Base-by-base conservation (phyloP, 2,888 invertebrate genomes). In the Gibbula magus region DNA sequence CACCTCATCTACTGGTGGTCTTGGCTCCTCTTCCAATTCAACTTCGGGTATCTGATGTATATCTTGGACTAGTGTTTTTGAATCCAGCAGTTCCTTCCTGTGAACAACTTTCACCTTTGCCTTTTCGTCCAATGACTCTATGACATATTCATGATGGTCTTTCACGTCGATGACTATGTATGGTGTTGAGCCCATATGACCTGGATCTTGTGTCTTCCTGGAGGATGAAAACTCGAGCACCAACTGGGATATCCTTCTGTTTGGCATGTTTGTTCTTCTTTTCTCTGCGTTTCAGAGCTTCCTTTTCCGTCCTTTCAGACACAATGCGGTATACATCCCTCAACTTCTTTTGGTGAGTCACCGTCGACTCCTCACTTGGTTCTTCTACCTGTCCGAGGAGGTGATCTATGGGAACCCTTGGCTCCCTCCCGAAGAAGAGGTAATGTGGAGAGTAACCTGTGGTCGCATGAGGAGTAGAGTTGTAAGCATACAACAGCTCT, bases 321-420 rank as follows among this genome's bases (percentile, higher is more conserved):
- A n/a, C n/a, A n/a, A n/a, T n/a, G n/a, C n/a, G n/a, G n/a, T n/a
- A n/a, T n/a, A n/a, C n/a, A n/a, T n/a, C n/a, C n/a, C n/a, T n/a
- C n/a, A n/a, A n/a, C n/a, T n/a, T n/a, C n/a, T 35, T 74, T 39
- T 32, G 73, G 20, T 73, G 73, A n/a, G 32, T 39, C n/a, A 4
- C 73, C 10, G 39, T n/a, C 73, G 35, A 73, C 20, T 73, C 73
- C 67, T 67, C 67, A n/a, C n/a, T n/a, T 25, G 16, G 20, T 67
- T 67, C 67, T n/a, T 67, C 67, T 16, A 25, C 32, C 20, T 25
- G 5, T 7, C 75, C 79, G 16, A 79, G 22, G 16, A 75, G 32
- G 18, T 0, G 8, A 22, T 80, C 81, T 8, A 84, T 25, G 0
- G 83, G 82, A 18, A 82, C 75, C n/a, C 52, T 75, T 2, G 82